Conservation (phyloP, 1,140 invertebrate genomes). For the Zelostemma sp. region DNA sequence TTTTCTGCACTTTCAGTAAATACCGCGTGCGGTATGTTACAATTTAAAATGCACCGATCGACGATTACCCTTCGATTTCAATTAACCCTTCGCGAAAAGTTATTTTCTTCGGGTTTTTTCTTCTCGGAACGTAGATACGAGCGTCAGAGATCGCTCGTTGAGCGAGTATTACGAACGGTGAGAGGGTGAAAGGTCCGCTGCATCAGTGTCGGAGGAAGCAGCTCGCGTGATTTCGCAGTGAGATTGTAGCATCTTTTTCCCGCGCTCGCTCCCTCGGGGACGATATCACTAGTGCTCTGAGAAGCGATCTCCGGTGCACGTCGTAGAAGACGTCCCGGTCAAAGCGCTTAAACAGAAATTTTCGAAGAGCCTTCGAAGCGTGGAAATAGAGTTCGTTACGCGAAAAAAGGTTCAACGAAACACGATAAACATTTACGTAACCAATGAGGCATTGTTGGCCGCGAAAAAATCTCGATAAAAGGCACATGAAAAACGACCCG, state of each 20-base stretch:
- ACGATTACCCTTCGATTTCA: neutral
- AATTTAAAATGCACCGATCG: too few species aligned
- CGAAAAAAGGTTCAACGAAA: too few species aligned
- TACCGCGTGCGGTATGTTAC: too few species aligned
- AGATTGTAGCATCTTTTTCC: constrained; percentile 2
- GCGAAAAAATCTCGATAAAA: neutral
- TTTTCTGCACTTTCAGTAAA: too few species aligned
- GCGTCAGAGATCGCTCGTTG: neutral
- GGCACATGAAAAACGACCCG: neutral
- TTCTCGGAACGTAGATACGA: neutral
- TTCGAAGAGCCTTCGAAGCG: constrained; percentile 25
- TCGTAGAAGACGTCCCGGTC: constrained; percentile 31
- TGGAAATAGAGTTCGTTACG: neutral
- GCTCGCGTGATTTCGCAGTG: neutral
- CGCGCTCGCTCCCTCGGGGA: constrained; percentile 17
- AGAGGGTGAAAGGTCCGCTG: constrained; percentile 1
- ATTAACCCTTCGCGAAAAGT: neutral
- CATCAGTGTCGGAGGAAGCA: neutral
- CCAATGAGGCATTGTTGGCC: neutral
- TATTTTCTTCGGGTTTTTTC: neutral
- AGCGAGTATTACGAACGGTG: constrained; percentile 1
- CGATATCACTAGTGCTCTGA: constrained; percentile 35
- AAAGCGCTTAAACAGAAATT: constrained; percentile 31
- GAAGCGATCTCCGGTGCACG: constrained; percentile 35
- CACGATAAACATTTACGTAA: neutral